Base-by-base conservation (phyloP, 2,888 invertebrate species). In the Callinectes sapidus region DNA sequence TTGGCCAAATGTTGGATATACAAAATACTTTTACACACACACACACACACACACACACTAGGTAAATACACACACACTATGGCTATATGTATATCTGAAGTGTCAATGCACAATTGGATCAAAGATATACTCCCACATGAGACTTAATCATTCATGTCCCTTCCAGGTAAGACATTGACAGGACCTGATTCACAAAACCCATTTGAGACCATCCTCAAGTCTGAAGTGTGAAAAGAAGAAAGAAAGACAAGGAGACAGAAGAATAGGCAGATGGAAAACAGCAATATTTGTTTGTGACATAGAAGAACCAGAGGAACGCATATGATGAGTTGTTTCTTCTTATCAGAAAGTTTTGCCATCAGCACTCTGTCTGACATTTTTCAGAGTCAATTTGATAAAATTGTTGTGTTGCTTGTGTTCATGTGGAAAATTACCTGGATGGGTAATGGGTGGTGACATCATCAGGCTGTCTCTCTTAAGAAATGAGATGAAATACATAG, bases 191-290 rank as follows among this genome's bases (percentile, higher is more conserved):
- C 81, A 35, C 81, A 81, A 35, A 81, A 81, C 16, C 81, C 81
- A 32, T 81, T 81, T 35, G 81, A 81, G 81, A 81, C 14, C 81
- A 81, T 81, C 81, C 81, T 81, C 81, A 81, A 35, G 35, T 16
- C 81, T 81, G 81, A 81, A 81, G 35, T 81, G 35, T 81, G 81
- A 81, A 81, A 35, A 71, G n/a, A 28, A 71, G 71, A 18, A 71
- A n/a, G 71, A 48, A 71, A n/a, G 28, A 71, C 6, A 35, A 81
- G 35, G 81, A 81, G 81, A 48, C 14, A 54, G 48, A 18, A 2
- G 87, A 87, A 87, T 28, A 54, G 28, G 55, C 10, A 32, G n/a
- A 14, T 23, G n/a, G 88, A 54, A 42, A 16, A 2, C 18, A 18
- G 32, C 71, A 28, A 8, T 23, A 71, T 18, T 71, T 71, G 71